A percentile compares a stretch with the other conserved stretches of the same genome.
These are phyloP conservation scores for Aphrophora alni DNA, from an alignment of 2,888 invertebrate species.

Conservation along the genomic window DNA sequence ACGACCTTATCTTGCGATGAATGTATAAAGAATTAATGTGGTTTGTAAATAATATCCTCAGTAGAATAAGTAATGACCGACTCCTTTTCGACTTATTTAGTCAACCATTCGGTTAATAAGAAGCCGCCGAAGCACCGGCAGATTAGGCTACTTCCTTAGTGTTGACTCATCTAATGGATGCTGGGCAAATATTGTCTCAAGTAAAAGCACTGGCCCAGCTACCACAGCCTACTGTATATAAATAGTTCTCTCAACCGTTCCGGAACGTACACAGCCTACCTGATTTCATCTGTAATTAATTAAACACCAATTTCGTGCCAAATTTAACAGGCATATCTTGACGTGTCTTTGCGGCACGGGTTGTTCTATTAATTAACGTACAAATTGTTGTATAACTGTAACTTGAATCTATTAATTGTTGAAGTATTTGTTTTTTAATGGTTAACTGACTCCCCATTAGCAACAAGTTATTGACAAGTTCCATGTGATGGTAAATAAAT, in stretches of 20 bases:
- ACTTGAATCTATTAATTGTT: not conserved
- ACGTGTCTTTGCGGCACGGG: not conserved
- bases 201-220: not conserved
- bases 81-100: too few species aligned
- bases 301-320: constrained; percentile 4
- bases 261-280: constrained; percentile 6
- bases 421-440: not conserved
- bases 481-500: too few species aligned
- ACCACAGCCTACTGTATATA: constrained; percentile 1
- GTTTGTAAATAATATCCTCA: not conserved
- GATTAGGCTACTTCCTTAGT: not conserved
- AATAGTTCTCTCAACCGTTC: not conserved
- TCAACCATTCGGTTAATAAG: not conserved
- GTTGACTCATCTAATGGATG: not conserved
- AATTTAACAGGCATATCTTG: not conserved
- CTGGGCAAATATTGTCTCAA: not conserved
- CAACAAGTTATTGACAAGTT: too few species aligned
- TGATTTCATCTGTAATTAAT: constrained; percentile 6
- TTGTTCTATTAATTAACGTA: not conserved
- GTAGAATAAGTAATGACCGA: not conserved
- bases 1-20: not conserved
- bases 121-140: not conserved
- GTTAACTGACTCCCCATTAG: too few species aligned
- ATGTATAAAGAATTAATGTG: not conserved
- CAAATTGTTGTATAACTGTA: not conserved